Evolutionary conservation across 1,140 invertebrate genomes (phyloP).

Genomic region (Drosophila ercepeae): DNA sequence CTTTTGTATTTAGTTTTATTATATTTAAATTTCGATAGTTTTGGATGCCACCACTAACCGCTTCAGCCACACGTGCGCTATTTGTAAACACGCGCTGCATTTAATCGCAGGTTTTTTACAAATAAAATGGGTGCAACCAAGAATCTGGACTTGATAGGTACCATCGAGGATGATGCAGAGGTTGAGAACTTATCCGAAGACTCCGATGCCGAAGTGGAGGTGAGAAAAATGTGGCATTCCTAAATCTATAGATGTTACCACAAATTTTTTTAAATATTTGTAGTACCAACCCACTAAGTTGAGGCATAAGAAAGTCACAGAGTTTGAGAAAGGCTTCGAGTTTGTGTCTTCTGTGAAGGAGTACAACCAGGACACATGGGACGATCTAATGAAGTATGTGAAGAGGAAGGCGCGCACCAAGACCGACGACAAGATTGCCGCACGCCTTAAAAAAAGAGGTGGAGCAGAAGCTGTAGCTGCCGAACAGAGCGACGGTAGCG

Average conservation of each 20-base stretch:
- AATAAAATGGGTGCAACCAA: conserved; percentile 69
- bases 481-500: conserved; percentile 71
- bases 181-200: conserved; percentile 91
- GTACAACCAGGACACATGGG: conserved; percentile 93
- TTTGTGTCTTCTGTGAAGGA: conserved; percentile 90
- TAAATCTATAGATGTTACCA: conserved; percentile 17
- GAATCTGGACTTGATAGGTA: conserved; percentile 85
- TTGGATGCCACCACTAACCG: conserved; percentile 8
- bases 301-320: conserved; percentile 88
- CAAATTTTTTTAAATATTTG: neutral
- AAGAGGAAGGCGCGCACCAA: conserved; percentile 91
- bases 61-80: conserved; percentile 64
- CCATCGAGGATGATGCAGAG: conserved; percentile 91
- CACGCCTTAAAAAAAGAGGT: conserved; percentile 85
- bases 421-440: conserved; percentile 91
- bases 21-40: neutral
- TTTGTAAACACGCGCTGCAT: conserved; percentile 64
- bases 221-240: conserved; percentile 82
- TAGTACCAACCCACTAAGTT: conserved; percentile 92
- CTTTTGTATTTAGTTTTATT: neutral
- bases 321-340: conserved; percentile 90
- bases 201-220: conserved; percentile 92
- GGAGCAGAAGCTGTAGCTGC: conserved; percentile 78
- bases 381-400: conserved; percentile 92
- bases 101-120: conserved; percentile 13